Base-by-base conservation (phyloP, 1,140 invertebrate species). In the Anagrus nilaparvatae region DNA sequence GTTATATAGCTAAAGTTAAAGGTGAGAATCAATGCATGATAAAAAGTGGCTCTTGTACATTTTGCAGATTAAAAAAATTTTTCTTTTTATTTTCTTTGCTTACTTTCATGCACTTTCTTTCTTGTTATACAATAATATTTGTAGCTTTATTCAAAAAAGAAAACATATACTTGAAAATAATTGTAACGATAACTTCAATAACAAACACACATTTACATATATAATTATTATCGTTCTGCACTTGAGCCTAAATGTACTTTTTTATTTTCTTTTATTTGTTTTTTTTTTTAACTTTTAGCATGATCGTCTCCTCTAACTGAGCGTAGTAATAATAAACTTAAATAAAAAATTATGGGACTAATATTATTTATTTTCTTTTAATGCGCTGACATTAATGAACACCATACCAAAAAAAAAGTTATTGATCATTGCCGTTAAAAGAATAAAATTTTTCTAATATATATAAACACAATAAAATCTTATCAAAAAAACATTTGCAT, bases 311-410 rank as follows among this genome's bases (percentile, higher is more conserved):
- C 61, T 57, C 49, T 60, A 44, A 65, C 56, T 32, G 40, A 54
- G 52, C 56, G 51, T 54, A 56, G 58, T 51, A n/a, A n/a, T n/a
- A n/a, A n/a, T 53, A 59, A 61, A 55, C 52, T 53, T 65, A 63
- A 59, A 53, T 60, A 55, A 61, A 62, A 47, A 63, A 61, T n/a
- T n/a, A n/a, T n/a, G 59, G 58, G 58, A 60, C 55, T 61, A 60
- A 63, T n/a, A n/a, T n/a, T n/a, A n/a, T n/a, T n/a, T 55, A 61
- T 63, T 53, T 54, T 66, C 50, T 49, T 59, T 61, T 62, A 62
- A 63, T 56, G 60, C 67, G 60, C 58, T 61, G 59, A 67, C 64
- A 67, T 55, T 59, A 58, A 65, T n/a, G 55, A 64, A 65, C 59
- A 66, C 56, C 56, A 54, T 68, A 58, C 55, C 62, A 60, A 49